These are phyloP conservation scores for Mus spretus DNA, from an alignment of 2,797 vertebrate species.

Conservation along the genomic window DNA sequence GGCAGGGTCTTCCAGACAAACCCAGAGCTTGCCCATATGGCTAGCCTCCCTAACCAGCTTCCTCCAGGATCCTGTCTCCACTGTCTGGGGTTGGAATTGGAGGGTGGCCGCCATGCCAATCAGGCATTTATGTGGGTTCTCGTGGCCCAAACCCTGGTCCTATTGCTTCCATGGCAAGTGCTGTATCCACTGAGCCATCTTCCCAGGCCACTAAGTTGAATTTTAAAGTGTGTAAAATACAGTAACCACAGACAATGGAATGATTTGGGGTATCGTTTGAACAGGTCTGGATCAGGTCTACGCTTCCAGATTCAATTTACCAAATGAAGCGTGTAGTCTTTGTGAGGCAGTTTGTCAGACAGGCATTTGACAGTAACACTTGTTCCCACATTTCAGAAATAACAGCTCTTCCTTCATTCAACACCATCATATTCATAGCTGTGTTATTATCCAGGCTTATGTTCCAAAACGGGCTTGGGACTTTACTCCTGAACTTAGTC, in stretches of 20 bases:
- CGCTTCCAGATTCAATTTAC: conserved; percentile 65
- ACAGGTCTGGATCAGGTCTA: conserved; percentile 23
- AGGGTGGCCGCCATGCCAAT: background rate
- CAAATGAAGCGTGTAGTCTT: conserved; percentile 76
- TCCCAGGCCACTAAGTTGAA: background rate
- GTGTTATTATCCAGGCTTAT: conserved; percentile 78
- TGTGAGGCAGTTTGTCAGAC: conserved; percentile 79
- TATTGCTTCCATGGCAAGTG: background rate
- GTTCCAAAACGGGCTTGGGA: conserved; percentile 71
- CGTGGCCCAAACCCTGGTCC: background rate
- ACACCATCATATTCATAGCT: conserved; percentile 81
- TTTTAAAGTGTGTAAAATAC: conserved; percentile 80
- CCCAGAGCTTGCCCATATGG: background rate
- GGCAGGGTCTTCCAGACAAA: background rate
- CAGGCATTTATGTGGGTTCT: background rate
- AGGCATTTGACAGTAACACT: conserved; percentile 62
- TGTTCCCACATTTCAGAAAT: conserved; percentile 81
- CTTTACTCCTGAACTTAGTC: conserved; percentile 71
- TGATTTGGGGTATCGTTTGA: conserved; percentile 74
- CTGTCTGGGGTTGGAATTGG: background rate
- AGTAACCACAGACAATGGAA: conserved; percentile 78
- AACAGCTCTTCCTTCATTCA: conserved; percentile 84
- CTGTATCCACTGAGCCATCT: background rate
- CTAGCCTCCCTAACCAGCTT: background rate
- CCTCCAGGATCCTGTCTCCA: background rate